A percentile compares a stretch with the other conserved stretches of the same genome.
Evolutionary conservation across 2,797 vertebrate genomes (phyloP).

Genomic region (Xiphorhynchus erythropygius): DNA sequence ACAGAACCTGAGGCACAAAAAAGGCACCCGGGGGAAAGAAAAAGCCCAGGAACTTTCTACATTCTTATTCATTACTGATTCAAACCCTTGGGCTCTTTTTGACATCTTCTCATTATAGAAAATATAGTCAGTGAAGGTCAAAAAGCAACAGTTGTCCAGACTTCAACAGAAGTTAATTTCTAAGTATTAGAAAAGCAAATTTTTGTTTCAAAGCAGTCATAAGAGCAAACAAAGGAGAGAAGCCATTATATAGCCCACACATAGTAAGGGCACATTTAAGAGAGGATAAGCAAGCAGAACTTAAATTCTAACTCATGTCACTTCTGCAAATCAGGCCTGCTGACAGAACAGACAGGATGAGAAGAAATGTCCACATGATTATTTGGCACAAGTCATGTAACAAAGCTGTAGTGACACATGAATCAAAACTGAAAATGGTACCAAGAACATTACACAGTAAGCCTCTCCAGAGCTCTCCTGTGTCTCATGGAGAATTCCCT

Average conservation of each 20-base stretch:
- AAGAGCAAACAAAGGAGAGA: not conserved
- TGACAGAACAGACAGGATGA: not conserved
- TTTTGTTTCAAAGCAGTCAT: not conserved
- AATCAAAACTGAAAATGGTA: not conserved
- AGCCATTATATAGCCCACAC: not conserved
- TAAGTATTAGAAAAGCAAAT: not conserved
- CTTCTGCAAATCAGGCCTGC: not conserved
- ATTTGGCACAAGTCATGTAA: not conserved
- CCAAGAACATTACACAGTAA: not conserved
- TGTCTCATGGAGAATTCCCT: not conserved
- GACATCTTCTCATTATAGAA: not conserved
- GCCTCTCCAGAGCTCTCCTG: not conserved
- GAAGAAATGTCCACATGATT: not conserved
- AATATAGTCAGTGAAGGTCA: not conserved
- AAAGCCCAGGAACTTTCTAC: not conserved
- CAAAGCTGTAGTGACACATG: not conserved
- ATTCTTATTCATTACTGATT: not conserved
- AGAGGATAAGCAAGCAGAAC: not conserved
- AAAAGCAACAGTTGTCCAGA: not conserved
- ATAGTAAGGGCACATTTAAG: not conserved
- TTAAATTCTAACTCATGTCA: not conserved
- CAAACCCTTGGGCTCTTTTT: not conserved
- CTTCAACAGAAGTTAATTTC: not conserved
- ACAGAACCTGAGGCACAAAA: not conserved
- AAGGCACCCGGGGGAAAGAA: not conserved